Evolutionary conservation across 64 coral and sea anemone species (phyloP).

Genomic region (Pachyseris speciosa): DNA sequence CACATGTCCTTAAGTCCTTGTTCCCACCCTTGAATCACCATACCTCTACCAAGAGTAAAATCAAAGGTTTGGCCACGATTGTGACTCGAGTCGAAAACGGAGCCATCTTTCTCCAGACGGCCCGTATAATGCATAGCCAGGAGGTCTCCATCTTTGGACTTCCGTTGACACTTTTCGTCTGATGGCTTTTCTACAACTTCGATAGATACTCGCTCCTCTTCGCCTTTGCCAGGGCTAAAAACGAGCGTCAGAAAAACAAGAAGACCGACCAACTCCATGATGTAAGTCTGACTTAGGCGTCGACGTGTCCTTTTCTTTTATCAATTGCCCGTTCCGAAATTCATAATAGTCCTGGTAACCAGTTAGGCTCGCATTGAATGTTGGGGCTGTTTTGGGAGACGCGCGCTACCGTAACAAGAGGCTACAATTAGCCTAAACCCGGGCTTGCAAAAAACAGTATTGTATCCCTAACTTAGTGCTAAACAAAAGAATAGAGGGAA

Average conservation of each 20-base stretch:
- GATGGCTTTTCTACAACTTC: conserved; percentile 82
- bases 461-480: no score
- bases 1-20: conserved; percentile 93
- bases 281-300: neutral
- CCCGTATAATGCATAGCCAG: conserved; percentile 91
- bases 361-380: no score
- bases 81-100: conserved; percentile 87
- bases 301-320: conserved; percentile 2
- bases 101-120: conserved; percentile 75
- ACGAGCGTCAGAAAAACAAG: neutral
- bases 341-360: no score
- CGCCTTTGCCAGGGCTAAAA: neutral
- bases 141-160: conserved; percentile 70
- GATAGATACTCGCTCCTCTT: conserved; percentile 70
- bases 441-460: no score
- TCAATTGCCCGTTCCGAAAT: no score
- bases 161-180: conserved; percentile 69
- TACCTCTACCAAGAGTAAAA: conserved; percentile 89
- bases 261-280: neutral
- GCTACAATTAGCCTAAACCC: no score
- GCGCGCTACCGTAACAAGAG: no score
- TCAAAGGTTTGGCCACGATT: conserved; percentile 83
- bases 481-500: no score
- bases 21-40: conserved; percentile 96
- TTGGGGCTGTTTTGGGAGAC: no score